phyloP scores from a whole-genome alignment of 1,140 invertebrate species.

The Mizuhopecten yessoensis region DNA sequence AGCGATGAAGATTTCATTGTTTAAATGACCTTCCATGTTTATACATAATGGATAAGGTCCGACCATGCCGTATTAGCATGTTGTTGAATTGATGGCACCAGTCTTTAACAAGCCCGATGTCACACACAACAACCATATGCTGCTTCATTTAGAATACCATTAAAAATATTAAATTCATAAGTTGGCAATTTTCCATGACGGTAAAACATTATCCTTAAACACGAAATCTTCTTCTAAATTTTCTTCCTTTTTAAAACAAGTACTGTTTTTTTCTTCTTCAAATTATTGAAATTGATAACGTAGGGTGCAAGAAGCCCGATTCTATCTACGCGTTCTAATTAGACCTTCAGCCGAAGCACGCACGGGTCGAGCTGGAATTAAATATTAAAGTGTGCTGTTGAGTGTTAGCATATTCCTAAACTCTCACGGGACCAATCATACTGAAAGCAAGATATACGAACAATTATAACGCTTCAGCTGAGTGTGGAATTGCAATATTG shows the following conservation, averaged over 20 bases:
- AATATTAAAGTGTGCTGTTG: constrained; percentile 6
- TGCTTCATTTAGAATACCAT: constrained; percentile 23
- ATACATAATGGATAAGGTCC: background rate
- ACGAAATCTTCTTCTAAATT: constrained; percentile 25
- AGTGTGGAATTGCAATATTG: background rate
- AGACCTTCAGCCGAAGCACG: background rate
- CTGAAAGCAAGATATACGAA: constrained; percentile 26
- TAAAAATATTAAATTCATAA: constrained; percentile 30
- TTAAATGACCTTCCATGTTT: background rate
- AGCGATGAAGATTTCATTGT: background rate
- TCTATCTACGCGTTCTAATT: constrained; percentile 4
- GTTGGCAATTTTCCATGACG: constrained; percentile 31
- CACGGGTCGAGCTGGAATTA: constrained; percentile 14
- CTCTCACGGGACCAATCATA: background rate
- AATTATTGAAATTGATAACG: constrained; percentile 8
- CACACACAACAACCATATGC: background rate
- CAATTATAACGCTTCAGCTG: background rate
- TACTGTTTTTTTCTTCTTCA: background rate
- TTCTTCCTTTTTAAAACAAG: background rate
- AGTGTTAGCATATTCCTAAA: constrained; percentile 5
- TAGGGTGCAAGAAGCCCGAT: background rate
- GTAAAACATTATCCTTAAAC: background rate
- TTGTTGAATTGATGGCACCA: background rate
- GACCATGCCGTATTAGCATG: background rate
- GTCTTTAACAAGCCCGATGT: background rate